A percentile compares a stretch with the other conserved stretches of the same genome.
Evolutionary conservation across 2,797 vertebrate species (phyloP).

Genomic region (Oceanodroma leucorhoa): DNA sequence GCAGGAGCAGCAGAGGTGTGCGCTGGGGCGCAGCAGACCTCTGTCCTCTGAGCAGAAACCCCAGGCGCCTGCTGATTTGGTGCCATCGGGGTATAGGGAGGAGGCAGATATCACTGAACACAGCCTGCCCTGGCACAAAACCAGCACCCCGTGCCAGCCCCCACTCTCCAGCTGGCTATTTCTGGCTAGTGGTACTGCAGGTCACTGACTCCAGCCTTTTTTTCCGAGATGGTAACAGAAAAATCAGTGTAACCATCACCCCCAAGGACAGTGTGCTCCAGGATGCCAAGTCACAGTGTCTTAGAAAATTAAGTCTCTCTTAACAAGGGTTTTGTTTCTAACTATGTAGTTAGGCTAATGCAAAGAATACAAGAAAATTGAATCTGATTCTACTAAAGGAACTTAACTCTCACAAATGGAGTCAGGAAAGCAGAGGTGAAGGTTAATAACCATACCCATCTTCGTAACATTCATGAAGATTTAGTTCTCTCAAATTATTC

Average conservation of each 20-base stretch:
- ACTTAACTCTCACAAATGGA: not conserved
- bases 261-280: not conserved
- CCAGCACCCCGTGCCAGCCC: not conserved
- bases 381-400: constrained; percentile 17
- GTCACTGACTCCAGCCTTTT: not conserved
- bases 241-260: not conserved
- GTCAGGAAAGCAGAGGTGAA: not conserved
- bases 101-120: not conserved
- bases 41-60: not conserved
- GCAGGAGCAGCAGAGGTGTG: not conserved
- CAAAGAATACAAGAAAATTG: not conserved
- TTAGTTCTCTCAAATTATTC: not conserved
- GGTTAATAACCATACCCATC: not conserved
- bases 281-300: constrained; percentile 19
- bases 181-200: not conserved
- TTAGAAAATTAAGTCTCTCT: not conserved
- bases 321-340: not conserved
- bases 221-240: not conserved
- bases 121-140: not conserved
- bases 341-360: not conserved
- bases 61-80: not conserved
- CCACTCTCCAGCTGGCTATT: not conserved
- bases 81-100: not conserved
- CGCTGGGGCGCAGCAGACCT: not conserved
- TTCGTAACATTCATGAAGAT: not conserved